Conservation (phyloP, 2,113 vertebrate genomes). For the Dasypus novemcinctus region DNA sequence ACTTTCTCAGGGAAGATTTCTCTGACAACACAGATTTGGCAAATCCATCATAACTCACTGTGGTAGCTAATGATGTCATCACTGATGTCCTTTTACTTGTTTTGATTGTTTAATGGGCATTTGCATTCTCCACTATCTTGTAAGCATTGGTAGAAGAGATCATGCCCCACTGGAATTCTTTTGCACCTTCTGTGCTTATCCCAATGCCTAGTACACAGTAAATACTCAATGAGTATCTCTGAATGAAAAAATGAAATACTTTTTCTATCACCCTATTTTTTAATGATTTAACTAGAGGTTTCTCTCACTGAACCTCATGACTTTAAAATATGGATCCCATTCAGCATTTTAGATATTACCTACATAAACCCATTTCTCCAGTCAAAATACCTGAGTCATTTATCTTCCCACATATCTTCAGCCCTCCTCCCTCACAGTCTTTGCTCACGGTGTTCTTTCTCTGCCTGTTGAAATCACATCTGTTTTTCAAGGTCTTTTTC, state of each 20-base stretch:
- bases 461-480: not conserved
- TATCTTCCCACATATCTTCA: rapidly evolving
- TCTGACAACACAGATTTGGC: not conserved
- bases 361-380: rapidly evolving
- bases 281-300: not conserved
- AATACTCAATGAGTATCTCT: not conserved
- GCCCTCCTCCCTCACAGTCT: not conserved
- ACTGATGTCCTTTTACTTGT: not conserved
- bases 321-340: not conserved
- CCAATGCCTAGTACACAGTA: not conserved
- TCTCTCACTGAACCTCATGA: not conserved
- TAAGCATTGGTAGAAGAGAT: no score
- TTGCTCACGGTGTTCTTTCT: rapidly evolving
- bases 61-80: not conserved
- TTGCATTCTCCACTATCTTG: not conserved
- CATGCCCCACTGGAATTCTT: not conserved
- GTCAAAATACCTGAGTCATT: not conserved
- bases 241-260: not conserved
- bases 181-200: not conserved
- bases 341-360: not conserved
- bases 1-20: not conserved
- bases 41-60: not conserved
- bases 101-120: not conserved
- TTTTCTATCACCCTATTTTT: no score
- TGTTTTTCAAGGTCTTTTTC: not conserved